Evolutionary conservation across 2,113 vertebrate genomes (phyloP).

Genomic region (Chionis minor): DNA sequence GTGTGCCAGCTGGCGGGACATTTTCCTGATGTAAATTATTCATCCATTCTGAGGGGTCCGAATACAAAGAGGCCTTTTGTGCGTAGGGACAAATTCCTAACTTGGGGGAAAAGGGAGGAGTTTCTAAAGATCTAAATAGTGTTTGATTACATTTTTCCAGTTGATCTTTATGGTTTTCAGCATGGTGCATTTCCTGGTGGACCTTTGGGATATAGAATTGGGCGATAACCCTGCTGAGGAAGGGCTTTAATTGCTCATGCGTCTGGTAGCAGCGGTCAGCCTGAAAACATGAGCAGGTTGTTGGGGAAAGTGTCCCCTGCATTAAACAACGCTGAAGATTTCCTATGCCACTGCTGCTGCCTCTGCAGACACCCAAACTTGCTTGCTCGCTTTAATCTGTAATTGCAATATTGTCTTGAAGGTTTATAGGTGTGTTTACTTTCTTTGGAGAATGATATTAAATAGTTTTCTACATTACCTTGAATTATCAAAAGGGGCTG

Average conservation of each 20-base stretch:
- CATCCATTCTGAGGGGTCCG: conserved; percentile 57
- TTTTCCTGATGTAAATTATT: conserved; percentile 71
- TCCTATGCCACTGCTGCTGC: fast-evolving
- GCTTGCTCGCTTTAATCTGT: background rate
- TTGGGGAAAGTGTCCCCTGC: background rate
- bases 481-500: background rate
- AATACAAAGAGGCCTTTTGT: conserved; percentile 75
- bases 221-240: background rate
- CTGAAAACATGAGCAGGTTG: fast-evolving
- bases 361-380: background rate
- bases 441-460: background rate
- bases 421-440: background rate
- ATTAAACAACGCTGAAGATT: fast-evolving
- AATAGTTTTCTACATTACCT: background rate
- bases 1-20: conserved; percentile 53
- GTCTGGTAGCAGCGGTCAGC: background rate
- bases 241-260: background rate
- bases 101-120: conserved; percentile 43
- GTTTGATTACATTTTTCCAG: conserved; percentile 24
- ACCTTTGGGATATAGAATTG: background rate
- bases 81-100: conserved; percentile 37
- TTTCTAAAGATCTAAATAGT: conserved; percentile 37
- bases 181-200: background rate
- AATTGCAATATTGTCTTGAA: background rate
- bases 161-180: conserved; percentile 7